Conservation (phyloP, 2,113 vertebrate species). For the Riparia riparia region DNA sequence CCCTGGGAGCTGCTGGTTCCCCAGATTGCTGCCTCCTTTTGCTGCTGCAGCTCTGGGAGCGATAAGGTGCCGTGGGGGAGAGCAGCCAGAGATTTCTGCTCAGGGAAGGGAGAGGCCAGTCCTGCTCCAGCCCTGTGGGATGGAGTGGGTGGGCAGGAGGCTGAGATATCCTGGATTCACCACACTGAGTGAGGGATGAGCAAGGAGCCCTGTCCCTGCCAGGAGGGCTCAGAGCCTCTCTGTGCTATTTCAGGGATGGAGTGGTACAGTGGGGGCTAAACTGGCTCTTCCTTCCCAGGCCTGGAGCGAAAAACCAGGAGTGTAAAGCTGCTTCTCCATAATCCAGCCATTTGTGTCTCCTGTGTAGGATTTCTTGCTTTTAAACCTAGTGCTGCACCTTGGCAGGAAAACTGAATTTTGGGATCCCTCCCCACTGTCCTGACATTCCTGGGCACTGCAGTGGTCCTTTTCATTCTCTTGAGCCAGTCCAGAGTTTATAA, state of each 20-base stretch:
- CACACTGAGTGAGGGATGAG: neutral
- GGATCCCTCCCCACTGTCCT: neutral
- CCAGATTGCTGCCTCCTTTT: accelerated
- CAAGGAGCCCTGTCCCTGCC: neutral
- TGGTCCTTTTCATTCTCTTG: no score
- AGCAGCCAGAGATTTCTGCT: neutral
- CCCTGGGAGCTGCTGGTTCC: neutral
- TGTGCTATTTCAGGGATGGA: neutral
- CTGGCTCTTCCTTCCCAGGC: neutral
- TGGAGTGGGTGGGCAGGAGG: neutral
- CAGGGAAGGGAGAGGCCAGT: neutral
- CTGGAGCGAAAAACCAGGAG: neutral
- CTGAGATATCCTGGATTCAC: neutral
- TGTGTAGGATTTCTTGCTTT: neutral
- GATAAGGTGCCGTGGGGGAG: accelerated
- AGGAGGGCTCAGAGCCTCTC: neutral
- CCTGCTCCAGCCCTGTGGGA: neutral
- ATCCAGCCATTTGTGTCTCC: neutral
- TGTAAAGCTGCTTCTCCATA: neutral
- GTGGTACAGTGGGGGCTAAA: neutral
- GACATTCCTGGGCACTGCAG: neutral
- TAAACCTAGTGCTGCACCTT: neutral
- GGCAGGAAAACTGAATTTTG: neutral
- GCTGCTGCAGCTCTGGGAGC: neutral
- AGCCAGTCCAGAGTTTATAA: neutral